These are phyloP conservation scores for Pachyuromys duprasi DNA, from an alignment of 2,797 vertebrate genomes.

Conservation along the genomic window DNA sequence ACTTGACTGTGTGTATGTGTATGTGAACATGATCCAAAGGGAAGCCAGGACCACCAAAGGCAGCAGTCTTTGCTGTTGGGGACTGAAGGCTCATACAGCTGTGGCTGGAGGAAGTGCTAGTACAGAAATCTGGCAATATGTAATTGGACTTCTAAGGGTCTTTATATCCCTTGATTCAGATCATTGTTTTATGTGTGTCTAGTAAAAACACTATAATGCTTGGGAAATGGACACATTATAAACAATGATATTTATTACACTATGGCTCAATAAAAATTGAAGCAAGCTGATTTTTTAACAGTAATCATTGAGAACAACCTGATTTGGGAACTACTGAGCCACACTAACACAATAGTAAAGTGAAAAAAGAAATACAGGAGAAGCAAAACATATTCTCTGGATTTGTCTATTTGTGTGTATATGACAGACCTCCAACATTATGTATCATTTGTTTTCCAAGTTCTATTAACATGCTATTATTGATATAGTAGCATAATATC, in stretches of 20 bases:
- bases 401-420: background rate
- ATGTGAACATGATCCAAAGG: background rate
- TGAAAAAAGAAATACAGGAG: background rate
- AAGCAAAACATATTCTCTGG: background rate
- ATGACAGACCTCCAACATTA: background rate
- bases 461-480: background rate
- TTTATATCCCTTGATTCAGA: background rate
- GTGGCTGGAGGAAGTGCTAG: background rate
- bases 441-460: background rate
- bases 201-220: background rate
- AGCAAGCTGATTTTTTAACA: background rate
- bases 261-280: background rate
- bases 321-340: background rate
- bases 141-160: background rate
- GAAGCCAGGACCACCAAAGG: background rate
- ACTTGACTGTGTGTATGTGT: conserved; percentile 15
- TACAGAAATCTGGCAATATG: background rate
- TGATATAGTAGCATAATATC: background rate
- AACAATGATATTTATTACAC: background rate
- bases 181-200: background rate
- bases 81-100: background rate
- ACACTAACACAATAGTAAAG: background rate
- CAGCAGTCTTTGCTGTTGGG: background rate
- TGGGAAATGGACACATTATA: background rate
- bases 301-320: background rate